Evolutionary conservation across 2,113 vertebrate species (phyloP).

Genomic region (Piaya cayana): DNA sequence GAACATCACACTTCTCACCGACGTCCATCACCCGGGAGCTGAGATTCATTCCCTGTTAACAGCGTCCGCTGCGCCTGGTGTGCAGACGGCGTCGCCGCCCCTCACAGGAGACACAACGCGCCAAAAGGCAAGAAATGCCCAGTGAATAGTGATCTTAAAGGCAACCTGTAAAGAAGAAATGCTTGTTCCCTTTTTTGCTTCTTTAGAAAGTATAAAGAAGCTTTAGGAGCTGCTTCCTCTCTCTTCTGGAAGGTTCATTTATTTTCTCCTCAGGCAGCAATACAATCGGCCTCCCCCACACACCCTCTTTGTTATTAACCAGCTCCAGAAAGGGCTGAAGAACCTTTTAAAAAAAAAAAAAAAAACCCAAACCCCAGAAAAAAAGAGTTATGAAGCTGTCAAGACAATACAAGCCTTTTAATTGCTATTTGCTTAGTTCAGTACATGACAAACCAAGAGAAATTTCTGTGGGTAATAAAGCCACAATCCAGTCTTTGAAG

Average conservation of each 20-base stretch:
- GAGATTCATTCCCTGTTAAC: slow-evolving; percentile 18
- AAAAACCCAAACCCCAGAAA: neutral
- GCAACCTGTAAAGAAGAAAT: slow-evolving; percentile 44
- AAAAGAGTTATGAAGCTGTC: no score
- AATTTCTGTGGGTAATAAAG: neutral
- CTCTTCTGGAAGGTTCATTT: neutral
- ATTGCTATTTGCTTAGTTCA: neutral
- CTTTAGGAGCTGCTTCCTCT: neutral
- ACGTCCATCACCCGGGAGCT: slow-evolving; percentile 34
- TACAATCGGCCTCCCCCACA: neutral
- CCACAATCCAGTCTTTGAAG: neutral
- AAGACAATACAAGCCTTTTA: neutral
- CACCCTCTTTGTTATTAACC: neutral
- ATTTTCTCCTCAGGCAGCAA: neutral
- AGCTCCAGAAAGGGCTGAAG: neutral
- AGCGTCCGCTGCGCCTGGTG: slow-evolving; percentile 44
- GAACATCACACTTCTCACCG: neutral
- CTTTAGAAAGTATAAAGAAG: slow-evolving; percentile 7
- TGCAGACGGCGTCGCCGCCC: slow-evolving; percentile 16
- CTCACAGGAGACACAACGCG: slow-evolving; percentile 34
- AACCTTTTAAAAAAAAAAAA: neutral
- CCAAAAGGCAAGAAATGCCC: slow-evolving; percentile 20
- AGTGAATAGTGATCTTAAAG: slow-evolving; percentile 64
- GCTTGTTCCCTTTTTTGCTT: slow-evolving; percentile 53
- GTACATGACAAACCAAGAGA: neutral